Percentiles rank a stretch among this genome's conserved stretches.
These are phyloP conservation scores for Schizothorax lantsangensis DNA, from an alignment of 2,797 vertebrate genomes.

Conservation along the genomic window DNA sequence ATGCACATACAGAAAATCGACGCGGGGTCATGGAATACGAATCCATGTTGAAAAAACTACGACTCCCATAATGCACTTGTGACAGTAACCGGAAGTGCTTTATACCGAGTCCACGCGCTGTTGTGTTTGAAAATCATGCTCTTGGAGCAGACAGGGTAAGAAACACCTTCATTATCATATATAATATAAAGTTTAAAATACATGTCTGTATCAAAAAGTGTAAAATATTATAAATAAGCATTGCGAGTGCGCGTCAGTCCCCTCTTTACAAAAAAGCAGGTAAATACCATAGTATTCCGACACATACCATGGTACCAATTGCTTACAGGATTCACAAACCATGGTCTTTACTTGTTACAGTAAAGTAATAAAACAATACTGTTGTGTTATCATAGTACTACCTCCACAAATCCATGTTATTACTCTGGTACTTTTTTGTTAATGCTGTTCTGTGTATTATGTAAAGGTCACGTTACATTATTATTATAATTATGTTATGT, in stretches of 20 bases:
- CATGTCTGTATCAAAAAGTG: not conserved
- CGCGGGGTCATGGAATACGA: not conserved
- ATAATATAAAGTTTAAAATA: not conserved
- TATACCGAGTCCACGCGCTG: not conserved
- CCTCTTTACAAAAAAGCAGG: not conserved
- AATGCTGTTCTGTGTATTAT: not conserved
- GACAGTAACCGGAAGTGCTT: slow-evolving; percentile 50
- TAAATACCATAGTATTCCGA: not conserved
- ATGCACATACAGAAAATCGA: not conserved
- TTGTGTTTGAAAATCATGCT: slow-evolving; percentile 30
- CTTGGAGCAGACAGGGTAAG: not conserved
- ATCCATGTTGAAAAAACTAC: slow-evolving; percentile 34
- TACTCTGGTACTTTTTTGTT: not conserved
- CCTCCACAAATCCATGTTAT: not conserved
- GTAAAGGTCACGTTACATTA: not conserved
- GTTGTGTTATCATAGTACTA: not conserved
- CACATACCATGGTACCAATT: not conserved
- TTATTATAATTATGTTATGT: not conserved
- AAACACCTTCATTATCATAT: not conserved
- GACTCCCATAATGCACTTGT: slow-evolving; percentile 57
- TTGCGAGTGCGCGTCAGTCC: not conserved
- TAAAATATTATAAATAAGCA: not conserved
- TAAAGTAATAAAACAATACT: not conserved
- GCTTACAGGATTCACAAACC: not conserved
- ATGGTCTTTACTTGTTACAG: not conserved